Evolutionary conservation across 2,797 vertebrate genomes (phyloP).

Genomic region (Pogoniulus pusillus): DNA sequence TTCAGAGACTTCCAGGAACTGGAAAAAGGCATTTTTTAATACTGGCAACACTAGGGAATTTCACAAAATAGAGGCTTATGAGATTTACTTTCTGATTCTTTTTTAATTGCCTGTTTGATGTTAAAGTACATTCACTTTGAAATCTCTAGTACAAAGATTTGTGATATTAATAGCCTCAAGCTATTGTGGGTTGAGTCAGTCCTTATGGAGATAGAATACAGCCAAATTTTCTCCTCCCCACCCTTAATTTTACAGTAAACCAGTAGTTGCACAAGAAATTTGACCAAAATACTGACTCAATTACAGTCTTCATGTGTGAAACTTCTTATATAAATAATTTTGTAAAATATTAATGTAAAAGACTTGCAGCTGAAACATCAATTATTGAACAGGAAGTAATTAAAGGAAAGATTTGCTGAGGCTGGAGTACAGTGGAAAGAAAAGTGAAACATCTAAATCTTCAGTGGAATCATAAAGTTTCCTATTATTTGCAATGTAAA

Average conservation of each 20-base stretch:
- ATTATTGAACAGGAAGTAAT: neutral
- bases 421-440: neutral
- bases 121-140: neutral
- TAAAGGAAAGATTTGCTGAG: neutral
- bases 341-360: neutral
- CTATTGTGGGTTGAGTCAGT: slow-evolving; percentile 27
- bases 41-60: neutral
- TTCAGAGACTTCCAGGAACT: neutral
- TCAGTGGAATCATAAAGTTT: neutral
- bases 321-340: neutral
- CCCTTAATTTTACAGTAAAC: neutral
- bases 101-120: neutral
- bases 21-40: neutral
- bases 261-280: neutral
- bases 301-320: neutral
- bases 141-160: neutral
- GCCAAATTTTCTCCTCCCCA: neutral
- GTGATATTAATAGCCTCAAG: slow-evolving; percentile 13
- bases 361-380: neutral
- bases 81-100: neutral
- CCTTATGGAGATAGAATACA: neutral
- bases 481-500: neutral
- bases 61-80: neutral
- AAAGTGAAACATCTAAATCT: neutral
- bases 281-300: neutral